Evolutionary conservation across 2,797 vertebrate genomes (phyloP), one percentile per base, ranked within the genome.

Genomic region (Halcyon badia): DNA sequence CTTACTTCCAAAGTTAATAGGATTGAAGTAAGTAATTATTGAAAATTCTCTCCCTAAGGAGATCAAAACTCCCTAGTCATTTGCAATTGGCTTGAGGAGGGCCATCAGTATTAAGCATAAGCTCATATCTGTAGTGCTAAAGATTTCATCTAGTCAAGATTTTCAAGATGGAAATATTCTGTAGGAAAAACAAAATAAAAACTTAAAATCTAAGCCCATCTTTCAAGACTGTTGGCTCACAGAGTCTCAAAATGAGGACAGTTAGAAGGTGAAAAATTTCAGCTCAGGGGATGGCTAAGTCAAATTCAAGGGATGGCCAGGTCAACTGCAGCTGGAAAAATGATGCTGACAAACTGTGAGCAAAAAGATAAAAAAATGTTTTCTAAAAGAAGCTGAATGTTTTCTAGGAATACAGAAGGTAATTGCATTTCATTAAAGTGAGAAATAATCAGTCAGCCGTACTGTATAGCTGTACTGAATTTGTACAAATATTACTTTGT

Each of bases 31-130:
- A 85, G 76, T 54, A 89, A 89, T 78, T 94, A 78, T 26, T 87
- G 44, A 94, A 85, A 94, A 83, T 80, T 80, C 31, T 72, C 18
- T 60, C 75, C 89, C 69, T 83, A 33, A 68, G 82, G 79, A 89
- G 30, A 83, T 75, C 44, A 81, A 69, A 73, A 9, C 12, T 25
- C 5, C 77, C 41, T 10, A 57, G 31, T 52, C 6, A 83, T 81
- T 89, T 91, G 26, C 35, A 83, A 54, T 33, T 83, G 84, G 52
- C 68, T 94, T 65, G 71, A 81, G 49, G 61, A 91, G 11, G 11
- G n/a, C 39, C 65, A 78, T 85, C 65, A 68, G 12, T 51, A 75
- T 81, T 82, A 84, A 33, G 76, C 25, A 25, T 3, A 16, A 87
- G n/a, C 24, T 91, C 25, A 11, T 65, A 57, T 76, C 61, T 20